Percentiles rank a stretch among this genome's conserved stretches.
Evolutionary conservation across 2,888 invertebrate genomes (phyloP).

Genomic region (Petrolisthes cinctipes): DNA sequence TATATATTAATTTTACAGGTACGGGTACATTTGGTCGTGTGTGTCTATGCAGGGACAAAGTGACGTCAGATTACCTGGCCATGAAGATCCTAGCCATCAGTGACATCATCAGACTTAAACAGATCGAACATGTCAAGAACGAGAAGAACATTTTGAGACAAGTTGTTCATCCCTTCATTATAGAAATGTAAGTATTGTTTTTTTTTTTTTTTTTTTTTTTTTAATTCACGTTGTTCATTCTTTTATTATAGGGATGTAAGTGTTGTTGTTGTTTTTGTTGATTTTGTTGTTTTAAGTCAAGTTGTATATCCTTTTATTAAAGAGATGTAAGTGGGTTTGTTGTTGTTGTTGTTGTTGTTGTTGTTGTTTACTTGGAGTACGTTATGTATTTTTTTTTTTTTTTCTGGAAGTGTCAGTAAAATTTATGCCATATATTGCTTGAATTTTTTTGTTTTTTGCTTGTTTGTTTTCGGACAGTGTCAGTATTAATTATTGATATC

Average conservation of each 20-base stretch:
- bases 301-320: conserved; percentile 97
- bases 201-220: too few species aligned
- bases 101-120: conserved; percentile 93
- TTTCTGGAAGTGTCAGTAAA: too few species aligned
- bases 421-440: too few species aligned
- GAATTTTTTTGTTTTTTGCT: too few species aligned
- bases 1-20: conserved; percentile 73
- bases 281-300: conserved; percentile 76
- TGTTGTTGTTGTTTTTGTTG: too few species aligned
- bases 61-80: conserved; percentile 85
- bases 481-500: too few species aligned
- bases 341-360: too few species aligned
- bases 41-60: conserved; percentile 87
- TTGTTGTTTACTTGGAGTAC: too few species aligned
- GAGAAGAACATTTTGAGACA: conserved; percentile 93
- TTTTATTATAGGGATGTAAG: conserved; percentile 95
- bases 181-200: conserved; percentile 82
- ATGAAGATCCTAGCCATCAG: conserved; percentile 95
- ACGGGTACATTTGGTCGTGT: conserved; percentile 98
- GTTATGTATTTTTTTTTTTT: too few species aligned
- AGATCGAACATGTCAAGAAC: conserved; percentile 97
- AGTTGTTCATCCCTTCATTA: conserved; percentile 95
- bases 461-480: too few species aligned
- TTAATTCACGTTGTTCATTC: conserved; percentile 87
- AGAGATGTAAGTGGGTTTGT: conserved; percentile 79